These are phyloP conservation scores for Platysteira castanea DNA, from an alignment of 2,113 vertebrate genomes.

Conservation along the genomic window DNA sequence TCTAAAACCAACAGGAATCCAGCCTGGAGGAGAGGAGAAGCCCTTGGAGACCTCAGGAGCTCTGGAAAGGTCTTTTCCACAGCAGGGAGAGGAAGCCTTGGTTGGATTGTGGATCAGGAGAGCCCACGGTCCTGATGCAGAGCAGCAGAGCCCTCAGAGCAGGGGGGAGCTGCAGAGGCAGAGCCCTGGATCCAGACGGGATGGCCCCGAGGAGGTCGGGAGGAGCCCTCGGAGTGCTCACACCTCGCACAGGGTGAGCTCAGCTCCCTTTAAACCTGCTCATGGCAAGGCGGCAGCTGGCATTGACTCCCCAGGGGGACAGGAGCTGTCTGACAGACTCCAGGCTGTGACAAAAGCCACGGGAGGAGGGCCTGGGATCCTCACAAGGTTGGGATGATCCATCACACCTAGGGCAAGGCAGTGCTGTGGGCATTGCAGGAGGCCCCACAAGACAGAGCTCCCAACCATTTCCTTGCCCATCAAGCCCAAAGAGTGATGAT, in stretches of 20 bases:
- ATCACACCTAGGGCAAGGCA: fast-evolving
- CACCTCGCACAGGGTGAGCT: not conserved
- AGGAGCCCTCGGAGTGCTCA: not conserved
- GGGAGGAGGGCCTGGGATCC: fast-evolving
- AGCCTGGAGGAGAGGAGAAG: not conserved
- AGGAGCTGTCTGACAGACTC: not conserved
- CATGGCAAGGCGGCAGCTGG: not conserved
- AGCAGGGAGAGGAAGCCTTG: not conserved
- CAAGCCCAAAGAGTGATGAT: not conserved
- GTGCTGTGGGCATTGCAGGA: fast-evolving
- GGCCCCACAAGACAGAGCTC: not conserved
- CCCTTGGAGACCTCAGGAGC: not conserved
- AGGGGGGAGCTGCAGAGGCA: not conserved
- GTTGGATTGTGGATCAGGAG: not conserved
- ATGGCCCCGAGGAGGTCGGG: not conserved
- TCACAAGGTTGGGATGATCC: not conserved
- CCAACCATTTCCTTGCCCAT: not conserved
- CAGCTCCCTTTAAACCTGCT: not conserved
- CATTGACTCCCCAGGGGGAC: not conserved
- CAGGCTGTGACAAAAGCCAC: fast-evolving
- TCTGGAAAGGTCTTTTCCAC: not conserved
- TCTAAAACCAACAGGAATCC: slow-evolving; percentile 47
- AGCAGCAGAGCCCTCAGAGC: not conserved
- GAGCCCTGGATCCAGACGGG: not conserved
- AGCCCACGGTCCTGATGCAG: not conserved